Percentiles rank a stretch among this genome's conserved stretches.
phyloP scores from a whole-genome alignment of 2,888 invertebrate genomes.

The Gerris lacustris region DNA sequence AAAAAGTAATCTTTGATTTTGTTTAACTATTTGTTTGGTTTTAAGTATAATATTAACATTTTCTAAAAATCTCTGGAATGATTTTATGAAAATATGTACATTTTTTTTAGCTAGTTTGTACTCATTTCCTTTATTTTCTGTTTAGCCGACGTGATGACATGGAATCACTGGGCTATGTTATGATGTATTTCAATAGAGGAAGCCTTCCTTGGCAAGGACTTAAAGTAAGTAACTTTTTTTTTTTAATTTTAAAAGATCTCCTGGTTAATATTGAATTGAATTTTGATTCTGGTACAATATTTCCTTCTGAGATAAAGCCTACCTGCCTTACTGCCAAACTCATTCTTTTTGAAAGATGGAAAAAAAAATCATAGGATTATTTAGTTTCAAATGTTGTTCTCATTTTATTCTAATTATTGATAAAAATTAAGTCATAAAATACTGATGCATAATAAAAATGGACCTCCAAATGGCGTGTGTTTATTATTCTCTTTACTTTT shows the following conservation, averaged over 20 bases:
- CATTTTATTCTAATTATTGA: neutral
- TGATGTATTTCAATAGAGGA: conserved; percentile 92
- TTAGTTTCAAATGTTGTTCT: neutral
- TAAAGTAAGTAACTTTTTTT: conserved; percentile 36
- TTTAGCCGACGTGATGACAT: conserved; percentile 81
- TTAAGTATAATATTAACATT: too few relatives aligned
- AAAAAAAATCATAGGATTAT: neutral
- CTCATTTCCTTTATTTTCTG: neutral
- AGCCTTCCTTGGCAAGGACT: conserved; percentile 56
- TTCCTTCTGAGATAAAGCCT: neutral
- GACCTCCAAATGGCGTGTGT: too few relatives aligned
- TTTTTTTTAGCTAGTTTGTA: too few relatives aligned
- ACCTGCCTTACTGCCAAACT: neutral
- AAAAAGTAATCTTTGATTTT: too few relatives aligned
- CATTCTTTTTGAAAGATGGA: too few relatives aligned
- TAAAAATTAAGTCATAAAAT: neutral
- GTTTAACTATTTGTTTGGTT: too few relatives aligned
- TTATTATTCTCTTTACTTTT: too few relatives aligned
- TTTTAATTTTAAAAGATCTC: neutral
- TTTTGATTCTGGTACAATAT: too few relatives aligned
- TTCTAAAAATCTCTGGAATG: too few relatives aligned
- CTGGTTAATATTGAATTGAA: neutral
- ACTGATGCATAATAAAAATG: too few relatives aligned
- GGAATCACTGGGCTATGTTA: conserved; percentile 97
- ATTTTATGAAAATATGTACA: too few relatives aligned